phyloP scores from a whole-genome alignment of 2,113 vertebrate genomes.

The Labeo rohita region DNA sequence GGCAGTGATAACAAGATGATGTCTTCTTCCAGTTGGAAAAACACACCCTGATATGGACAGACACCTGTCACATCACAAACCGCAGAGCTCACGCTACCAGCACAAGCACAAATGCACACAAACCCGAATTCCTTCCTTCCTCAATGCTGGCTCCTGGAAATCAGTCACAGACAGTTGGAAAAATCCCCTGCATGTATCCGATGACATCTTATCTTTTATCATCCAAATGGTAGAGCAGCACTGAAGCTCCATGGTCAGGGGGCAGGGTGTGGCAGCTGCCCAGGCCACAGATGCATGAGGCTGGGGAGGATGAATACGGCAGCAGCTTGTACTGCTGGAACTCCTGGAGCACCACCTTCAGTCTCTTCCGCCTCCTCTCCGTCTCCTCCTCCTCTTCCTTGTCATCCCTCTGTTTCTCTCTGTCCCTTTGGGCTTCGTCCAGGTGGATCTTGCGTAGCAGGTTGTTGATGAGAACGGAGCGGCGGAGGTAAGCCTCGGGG shows the following conservation, averaged over 20 bases:
- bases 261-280: constrained; percentile 81
- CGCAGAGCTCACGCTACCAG: constrained; percentile 11
- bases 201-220: constrained; percentile 77
- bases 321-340: constrained; percentile 88
- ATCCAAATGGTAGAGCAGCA: constrained; percentile 92
- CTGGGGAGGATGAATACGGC: constrained; percentile 84
- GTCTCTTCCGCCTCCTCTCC: constrained; percentile 78
- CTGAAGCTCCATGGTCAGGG: constrained; percentile 82
- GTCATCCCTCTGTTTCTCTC: constrained; percentile 81
- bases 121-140: neutral
- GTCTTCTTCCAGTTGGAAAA: constrained; percentile 16
- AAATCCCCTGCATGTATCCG: neutral
- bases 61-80: neutral
- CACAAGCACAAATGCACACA: constrained; percentile 3
- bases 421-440: constrained; percentile 84
- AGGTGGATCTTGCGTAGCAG: constrained; percentile 96
- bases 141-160: neutral
- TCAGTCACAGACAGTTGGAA: neutral
- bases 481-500: constrained; percentile 91
- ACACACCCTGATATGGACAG: constrained; percentile 50
- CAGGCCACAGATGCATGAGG: constrained; percentile 82
- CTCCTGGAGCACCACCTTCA: constrained; percentile 91
- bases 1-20: constrained; percentile 54
- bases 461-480: constrained; percentile 99
- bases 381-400: constrained; percentile 71